Evolutionary conservation across 2,797 vertebrate genomes (phyloP), one percentile per base, ranked within the genome.

Genomic region (Todus mexicanus): DNA sequence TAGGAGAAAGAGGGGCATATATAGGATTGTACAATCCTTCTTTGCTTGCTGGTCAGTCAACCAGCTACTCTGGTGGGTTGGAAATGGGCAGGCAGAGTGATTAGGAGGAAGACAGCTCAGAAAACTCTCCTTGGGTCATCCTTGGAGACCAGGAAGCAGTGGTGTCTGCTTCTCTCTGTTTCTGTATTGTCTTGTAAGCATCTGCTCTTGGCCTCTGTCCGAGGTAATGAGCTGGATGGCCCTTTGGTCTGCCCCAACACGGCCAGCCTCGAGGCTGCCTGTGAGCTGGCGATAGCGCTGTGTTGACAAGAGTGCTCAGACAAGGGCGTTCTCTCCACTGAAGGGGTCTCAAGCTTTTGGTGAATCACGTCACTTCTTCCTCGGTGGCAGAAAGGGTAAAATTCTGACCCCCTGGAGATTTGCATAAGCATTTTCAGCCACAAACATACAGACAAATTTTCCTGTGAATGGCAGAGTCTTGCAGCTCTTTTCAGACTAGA

Each of bases 221-320:
- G 72, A 35, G 23, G 60, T 50, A 59, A 25, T 56, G 76, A 87
- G 13, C 59, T 65, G 87, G n/a, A 27, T 10, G 37, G 31, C 23
- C 48, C 40, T 38, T 27, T 47, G 75, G 29, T 3, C 3, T 3
- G 8, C n/a, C 45, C 47, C 27, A 45, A 56, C 72, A 14, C 33
- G 17, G 38, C n/a, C 72, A 80, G 56, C 51, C 65, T 78, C 0
- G 0, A 47, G 84, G 47, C 76, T 83, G 51, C n/a, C 68, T 50
- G 61, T 3, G 2, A 16, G 56, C 1, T 0, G 18, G 37, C 1
- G 3, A 15, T 2, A 25, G 71, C 71, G 20, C 33, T 70, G 25
- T 7, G 38, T 53, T 68, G 48, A 23, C 4, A 8, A 11, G 9
- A 29, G 10, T 1, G 1, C 66, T 69, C 66, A 33, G 48, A 22